Percentiles rank a stretch among this genome's conserved stretches.
These are phyloP conservation scores for Dreissena rostriformis DNA, from an alignment of 1,140 invertebrate species.

Conservation along the genomic window DNA sequence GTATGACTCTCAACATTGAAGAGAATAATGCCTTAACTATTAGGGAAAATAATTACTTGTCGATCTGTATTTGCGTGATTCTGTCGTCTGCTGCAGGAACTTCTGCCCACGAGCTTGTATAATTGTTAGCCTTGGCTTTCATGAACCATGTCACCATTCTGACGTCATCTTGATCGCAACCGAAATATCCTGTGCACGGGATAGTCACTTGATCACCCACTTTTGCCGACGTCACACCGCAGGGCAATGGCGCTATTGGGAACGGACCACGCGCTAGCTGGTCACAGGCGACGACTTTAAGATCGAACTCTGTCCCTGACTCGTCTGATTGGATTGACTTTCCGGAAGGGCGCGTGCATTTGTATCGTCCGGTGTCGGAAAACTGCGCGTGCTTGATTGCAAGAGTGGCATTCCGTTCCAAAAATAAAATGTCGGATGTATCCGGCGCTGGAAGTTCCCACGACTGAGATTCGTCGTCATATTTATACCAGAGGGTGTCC, in stretches of 20 bases:
- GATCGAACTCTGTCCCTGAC: neutral
- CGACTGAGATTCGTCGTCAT: too few species aligned
- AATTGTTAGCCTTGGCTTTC: neutral
- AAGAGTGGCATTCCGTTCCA: too few species aligned
- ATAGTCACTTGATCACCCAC: neutral
- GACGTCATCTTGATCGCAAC: constrained; percentile 2
- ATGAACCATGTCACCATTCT: constrained; percentile 24
- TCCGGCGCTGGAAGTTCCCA: too few species aligned
- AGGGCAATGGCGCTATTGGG: neutral
- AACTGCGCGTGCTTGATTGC: too few species aligned
- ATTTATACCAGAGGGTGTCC: too few species aligned
- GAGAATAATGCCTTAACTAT: too few species aligned
- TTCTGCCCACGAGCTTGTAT: constrained; percentile 5
- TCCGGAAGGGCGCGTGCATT: too few species aligned
- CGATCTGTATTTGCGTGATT: neutral
- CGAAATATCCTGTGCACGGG: constrained; percentile 1
- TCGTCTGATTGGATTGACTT: too few species aligned
- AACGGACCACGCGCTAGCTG: constrained; percentile 1
- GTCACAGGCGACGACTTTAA: neutral
- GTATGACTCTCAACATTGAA: too few species aligned
- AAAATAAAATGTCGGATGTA: too few species aligned
- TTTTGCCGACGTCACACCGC: neutral
- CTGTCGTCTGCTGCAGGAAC: neutral
- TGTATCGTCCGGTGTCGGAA: too few species aligned
- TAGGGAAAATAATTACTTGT: neutral